Evolutionary conservation across 2,113 vertebrate species (phyloP).

Genomic region (Brachypteracias leptosomus): DNA sequence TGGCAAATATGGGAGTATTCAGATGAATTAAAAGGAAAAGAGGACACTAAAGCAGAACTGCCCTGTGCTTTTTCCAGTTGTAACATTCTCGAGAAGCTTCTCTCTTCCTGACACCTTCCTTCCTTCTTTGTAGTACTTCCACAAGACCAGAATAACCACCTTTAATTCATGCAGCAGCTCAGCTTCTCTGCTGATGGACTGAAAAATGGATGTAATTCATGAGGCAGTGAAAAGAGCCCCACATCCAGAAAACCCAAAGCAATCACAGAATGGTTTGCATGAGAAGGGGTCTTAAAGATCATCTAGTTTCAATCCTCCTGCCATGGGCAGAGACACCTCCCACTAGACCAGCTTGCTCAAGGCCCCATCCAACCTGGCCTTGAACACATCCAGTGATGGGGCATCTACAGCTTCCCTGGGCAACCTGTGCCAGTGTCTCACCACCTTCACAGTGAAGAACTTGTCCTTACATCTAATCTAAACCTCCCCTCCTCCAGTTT

Average conservation of each 20-base stretch:
- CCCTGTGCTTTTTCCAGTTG: not conserved
- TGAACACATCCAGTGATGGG: too few relatives aligned
- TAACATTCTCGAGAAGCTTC: not conserved
- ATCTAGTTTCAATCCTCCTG: too few relatives aligned
- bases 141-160: not conserved
- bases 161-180: not conserved
- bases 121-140: not conserved
- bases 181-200: not conserved
- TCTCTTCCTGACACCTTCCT: not conserved
- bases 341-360: too few relatives aligned
- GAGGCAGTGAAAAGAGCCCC: not conserved
- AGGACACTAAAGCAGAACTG: not conserved
- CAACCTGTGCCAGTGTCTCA: too few relatives aligned
- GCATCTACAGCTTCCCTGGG: too few relatives aligned
- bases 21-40: not conserved
- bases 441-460: too few relatives aligned
- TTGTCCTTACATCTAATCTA: too few relatives aligned
- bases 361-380: too few relatives aligned
- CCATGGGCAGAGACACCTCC: too few relatives aligned
- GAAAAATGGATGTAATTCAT: not conserved
- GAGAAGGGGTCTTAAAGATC: too few relatives aligned
- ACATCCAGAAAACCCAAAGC: not conserved
- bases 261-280: not conserved
- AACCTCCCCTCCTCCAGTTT: too few relatives aligned
- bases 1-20: not conserved